Evolutionary conservation across 2,888 invertebrate species (phyloP), one percentile per base, ranked within the genome.

Genomic region (Meloe dianella): DNA sequence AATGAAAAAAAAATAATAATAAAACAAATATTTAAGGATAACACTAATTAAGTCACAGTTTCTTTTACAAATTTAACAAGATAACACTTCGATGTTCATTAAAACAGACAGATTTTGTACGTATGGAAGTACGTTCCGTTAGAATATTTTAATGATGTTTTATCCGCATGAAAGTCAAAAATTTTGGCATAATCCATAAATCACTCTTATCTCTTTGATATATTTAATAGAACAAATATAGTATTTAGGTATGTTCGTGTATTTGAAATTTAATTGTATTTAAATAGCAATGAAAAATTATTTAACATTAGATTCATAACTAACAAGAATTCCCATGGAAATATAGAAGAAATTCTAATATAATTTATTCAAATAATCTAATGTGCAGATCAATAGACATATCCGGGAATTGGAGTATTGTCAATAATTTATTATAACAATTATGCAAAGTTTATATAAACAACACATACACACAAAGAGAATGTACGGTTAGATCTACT

Each of bases 301-400:
- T 0, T 17, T n/a, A 17, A 41, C 41, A 41, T n/a, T 41, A 17
- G 41, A 20, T 47, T 47, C 10, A 47, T 9, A 20, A 20, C 5
- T 47, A 20, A 41, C 47, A 51, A 24, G 12, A 51, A 51, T 51
- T 51, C 51, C 51, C 51, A 51, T 51, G 51, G 2, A 20, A 9
- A 47, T 47, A 20, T 20, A 20, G 17, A 47, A 41, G 9, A 24
- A 12, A 51, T 24, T 51, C 12, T 24, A 10, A 22, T 24, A 24
- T 51, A 51, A 51, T 51, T 51, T 51, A 51, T 51, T 51, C 12
- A 51, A 51, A 51, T 51, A 24, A 51, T 51, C 51, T 51, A 22
- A 24, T 51, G 24, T 22, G 20, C 24, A 51, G 51, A 51, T 51
- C 51, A 51, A 22, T 22, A 24, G 22, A 51, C 20, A 24, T 51